Percentiles rank a stretch among this genome's conserved stretches.
phyloP scores from a whole-genome alignment of 2,113 vertebrate genomes.

The Lethenteron camtschaticum region DNA sequence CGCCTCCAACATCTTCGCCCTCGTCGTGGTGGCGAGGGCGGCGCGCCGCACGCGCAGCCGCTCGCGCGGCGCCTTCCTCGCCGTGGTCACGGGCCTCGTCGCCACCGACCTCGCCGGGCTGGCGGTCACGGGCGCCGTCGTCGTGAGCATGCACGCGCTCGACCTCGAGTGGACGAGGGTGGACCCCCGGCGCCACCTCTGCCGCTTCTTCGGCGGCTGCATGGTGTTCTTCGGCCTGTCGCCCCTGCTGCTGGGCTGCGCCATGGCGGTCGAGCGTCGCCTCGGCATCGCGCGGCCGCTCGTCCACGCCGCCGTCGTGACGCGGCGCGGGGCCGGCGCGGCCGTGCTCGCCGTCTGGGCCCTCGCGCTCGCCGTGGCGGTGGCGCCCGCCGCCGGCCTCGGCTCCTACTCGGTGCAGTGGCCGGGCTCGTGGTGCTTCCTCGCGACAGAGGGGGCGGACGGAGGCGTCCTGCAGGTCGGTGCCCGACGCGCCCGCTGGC shows the following conservation, averaged over 20 bases:
- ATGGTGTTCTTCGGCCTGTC: slow-evolving; percentile 92
- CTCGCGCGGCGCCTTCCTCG: slow-evolving; percentile 53
- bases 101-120: slow-evolving; percentile 78
- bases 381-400: slow-evolving; percentile 43
- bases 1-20: slow-evolving; percentile 60
- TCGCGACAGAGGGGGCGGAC: slow-evolving; percentile 31
- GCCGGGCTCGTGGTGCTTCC: slow-evolving; percentile 82
- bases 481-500: slow-evolving; percentile 9
- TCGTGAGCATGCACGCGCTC: slow-evolving; percentile 39
- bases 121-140: slow-evolving; percentile 44
- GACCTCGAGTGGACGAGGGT: slow-evolving; percentile 32
- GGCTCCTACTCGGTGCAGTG: slow-evolving; percentile 55
- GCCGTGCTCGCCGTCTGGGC: slow-evolving; percentile 46
- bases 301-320: slow-evolving; percentile 24
- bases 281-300: slow-evolving; percentile 68
- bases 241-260: slow-evolving; percentile 49
- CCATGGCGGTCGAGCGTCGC: slow-evolving; percentile 68
- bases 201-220: slow-evolving; percentile 62
- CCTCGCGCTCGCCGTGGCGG: slow-evolving; percentile 28
- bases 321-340: slow-evolving; percentile 32
- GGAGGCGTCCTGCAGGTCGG: too few relatives aligned
- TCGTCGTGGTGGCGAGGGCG: slow-evolving; percentile 40
- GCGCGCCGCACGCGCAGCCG: slow-evolving; percentile 24
- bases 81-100: slow-evolving; percentile 57
- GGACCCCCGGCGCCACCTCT: slow-evolving; percentile 54